Evolutionary conservation across 2,888 invertebrate species (phyloP), one percentile per base, ranked within the genome.

Genomic region (Epiblema foenella): DNA sequence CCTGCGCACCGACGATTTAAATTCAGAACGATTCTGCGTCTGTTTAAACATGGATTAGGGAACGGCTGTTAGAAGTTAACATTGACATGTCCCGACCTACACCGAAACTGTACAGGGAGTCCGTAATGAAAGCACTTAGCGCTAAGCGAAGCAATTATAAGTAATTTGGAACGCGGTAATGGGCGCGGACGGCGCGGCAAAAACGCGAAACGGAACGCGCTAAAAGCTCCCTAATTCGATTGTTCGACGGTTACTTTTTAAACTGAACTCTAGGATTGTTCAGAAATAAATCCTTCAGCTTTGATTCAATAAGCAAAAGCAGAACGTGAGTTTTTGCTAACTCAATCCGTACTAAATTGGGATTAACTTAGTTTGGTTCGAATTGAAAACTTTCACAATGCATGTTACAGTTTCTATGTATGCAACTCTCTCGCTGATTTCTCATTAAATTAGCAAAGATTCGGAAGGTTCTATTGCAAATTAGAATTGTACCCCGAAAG

Each of bases 61-160:
- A 77, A 74, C 75, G 77, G 77, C 58, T 58, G 67, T 79, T 82
- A 76, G 79, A 80, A 83, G 83, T 83, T 82, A 85, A 84, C 83
- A 83, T 84, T 83, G 86, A 86, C 85, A 85, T 80, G 82, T 85
- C 81, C 79, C 82, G 82, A 80, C 78, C 83, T 85, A 79, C 76
- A 80, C 82, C 81, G 84, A 85, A 85, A 87, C 88, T 85, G 84
- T 83, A 83, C 87, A 82, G 84, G 79, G 83, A 81, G 83, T 76
- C 83, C 83, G 82, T 91, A 91, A 93, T 91, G 91, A 93, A 92
- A 93, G 93, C 93, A 93, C 93, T 93, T 92, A 91, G 85, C 90
- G 87, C 85, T 92, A 92, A 93, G 90, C 91, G 93, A 93, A 91
- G 90, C 92, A 93, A 93, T 93, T 93, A 93, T 91, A 91, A 93